Evolutionary conservation across 2,888 invertebrate species (phyloP), one percentile per base, ranked within the genome.

Genomic region (Limenitis camilla): DNA sequence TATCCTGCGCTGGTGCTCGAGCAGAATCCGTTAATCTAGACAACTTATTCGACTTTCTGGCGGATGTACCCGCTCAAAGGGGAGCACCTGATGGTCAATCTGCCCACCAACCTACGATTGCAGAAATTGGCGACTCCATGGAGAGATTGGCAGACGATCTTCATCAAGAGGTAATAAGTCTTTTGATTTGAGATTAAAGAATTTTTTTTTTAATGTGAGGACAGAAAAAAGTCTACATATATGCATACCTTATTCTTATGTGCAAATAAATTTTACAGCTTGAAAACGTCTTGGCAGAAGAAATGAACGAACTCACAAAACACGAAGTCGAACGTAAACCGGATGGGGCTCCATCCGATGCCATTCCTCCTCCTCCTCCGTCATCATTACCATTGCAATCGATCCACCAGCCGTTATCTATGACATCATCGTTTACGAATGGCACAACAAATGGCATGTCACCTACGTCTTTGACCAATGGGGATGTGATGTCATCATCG

Each of bases 41-140:
- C 78, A 96, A 96, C 77, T 83, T 96, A 65, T 96, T 96, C 81
- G 95, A 95, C 53, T 96, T 96, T 81, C 87, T 96, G 27, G 94
- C 95, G 0, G 96, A 96, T 65, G 93, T 94, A 36, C 88, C 84
- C 32, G 72, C 80, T 5, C 81, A 81, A 53, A 66, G 84, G 0
- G 85, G 85, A n/a, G 86, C 88, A 19, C 84, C 86, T 1, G 88
- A 88, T 51, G 85, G 87, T 9, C 83, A 81, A 69, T 86, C 85
- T 41, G 88, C 86, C 9, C 90, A 88, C 66, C 88, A 89, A 60
- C 91, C 91, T 60, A 90, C 91, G 43, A 92, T 95, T 49, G 94
- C 95, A 9, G 95, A 95, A 79, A 94, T 96, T 39, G 94, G 94
- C 0, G 93, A 93, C 67, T 92, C 93, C 66, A 95, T 96, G 94